Evolutionary conservation across 2,113 vertebrate species (phyloP), one percentile per base, ranked within the genome.

Genomic region (Lucifuga dentata): DNA sequence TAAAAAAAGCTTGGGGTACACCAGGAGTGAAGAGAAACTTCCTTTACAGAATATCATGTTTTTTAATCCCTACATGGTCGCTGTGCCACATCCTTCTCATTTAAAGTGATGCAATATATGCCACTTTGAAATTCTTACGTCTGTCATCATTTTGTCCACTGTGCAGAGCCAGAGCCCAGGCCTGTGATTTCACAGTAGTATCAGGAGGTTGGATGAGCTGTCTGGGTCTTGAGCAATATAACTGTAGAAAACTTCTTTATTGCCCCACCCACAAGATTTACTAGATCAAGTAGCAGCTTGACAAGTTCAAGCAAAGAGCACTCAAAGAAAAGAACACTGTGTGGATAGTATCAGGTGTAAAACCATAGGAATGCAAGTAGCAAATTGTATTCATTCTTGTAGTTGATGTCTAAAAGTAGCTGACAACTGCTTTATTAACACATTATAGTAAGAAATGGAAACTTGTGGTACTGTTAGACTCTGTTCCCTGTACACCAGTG

Each of bases 291-390:
- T 84, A 81, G 68, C 78, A 80, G 78, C 88, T 75, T 86, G 83
- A 83, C 79, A 88, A 79, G 88, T 85, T 84, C 73, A 73, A 68
- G 83, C 83, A 87, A 58, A 86, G 78, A 84, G 46, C 65, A 73
- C 58, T 66, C 15, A 33, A 49, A 66, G 59, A 84, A 81, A 32
- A 74, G 72, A 78, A 68, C 64, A 78, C 35, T 49, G 81, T 79
- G 88, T 80, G 63, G 66, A 70, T 60, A 76, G 76, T 74, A 76
- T 84, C 74, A 74, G 72, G 72, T 81, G 78, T 84, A 68, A 87
- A 80, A 76, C 73, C 84, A 85, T 49, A 59, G 76, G 88, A 86
- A 89, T 85, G 81, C 72, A 85, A 62, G 51, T 59, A 67, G 62
- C 58, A 78, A 78, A 81, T 71, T 64, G 68, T 69, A 69, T 68